Base-by-base conservation (phyloP, 2,888 invertebrate genomes). In the Sepioteuthis lessoniana region DNA sequence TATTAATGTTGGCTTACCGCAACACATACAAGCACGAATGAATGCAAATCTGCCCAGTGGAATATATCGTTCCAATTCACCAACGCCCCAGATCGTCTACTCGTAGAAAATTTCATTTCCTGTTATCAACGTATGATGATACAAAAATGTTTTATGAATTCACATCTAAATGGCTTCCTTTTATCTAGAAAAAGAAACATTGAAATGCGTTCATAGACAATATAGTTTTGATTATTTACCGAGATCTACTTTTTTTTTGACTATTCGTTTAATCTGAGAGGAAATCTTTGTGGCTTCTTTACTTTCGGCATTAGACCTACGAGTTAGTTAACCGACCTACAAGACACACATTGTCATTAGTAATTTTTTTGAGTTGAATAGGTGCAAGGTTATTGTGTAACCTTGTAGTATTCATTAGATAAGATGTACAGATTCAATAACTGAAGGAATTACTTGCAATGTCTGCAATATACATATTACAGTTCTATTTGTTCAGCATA, bases 121-220 rank as follows among this genome's bases (percentile, higher is more conserved):
- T 76, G 76, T 76, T 76, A 76, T 76, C n/a, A 35, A n/a, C 76
- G n/a, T 21, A 50, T 50, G 16, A 76, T 10, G 76, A 76, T 35
- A n/a, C 0, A 21, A 76, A 76, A 76, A 35, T 1, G 76, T 35
- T 35, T 76, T 35, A 76, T n/a, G n/a, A 13, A 76, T n/a, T 76
- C 76, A 76, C n/a, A 76, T 76, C 76, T n/a, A 76, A 35, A 76
- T 76, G 76, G 76, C 76, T 76, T 76, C 76, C n/a, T 76, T 76
- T 76, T 76, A n/a, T 76, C 35, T 8, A 10, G 13, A n/a, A 13
- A 76, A 76, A 19, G n/a, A 35, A 76, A n/a, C 76, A n/a, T n/a
- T 76, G n/a, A 76, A 76, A 10, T 76, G 76, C 0, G n/a, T n/a
- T 76, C 76, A n/a, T 1, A 13, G n/a, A n/a, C 8, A n/a, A 76